These are phyloP conservation scores for Prionailurus viverrinus DNA, from an alignment of 2,113 vertebrate genomes.

Conservation along the genomic window DNA sequence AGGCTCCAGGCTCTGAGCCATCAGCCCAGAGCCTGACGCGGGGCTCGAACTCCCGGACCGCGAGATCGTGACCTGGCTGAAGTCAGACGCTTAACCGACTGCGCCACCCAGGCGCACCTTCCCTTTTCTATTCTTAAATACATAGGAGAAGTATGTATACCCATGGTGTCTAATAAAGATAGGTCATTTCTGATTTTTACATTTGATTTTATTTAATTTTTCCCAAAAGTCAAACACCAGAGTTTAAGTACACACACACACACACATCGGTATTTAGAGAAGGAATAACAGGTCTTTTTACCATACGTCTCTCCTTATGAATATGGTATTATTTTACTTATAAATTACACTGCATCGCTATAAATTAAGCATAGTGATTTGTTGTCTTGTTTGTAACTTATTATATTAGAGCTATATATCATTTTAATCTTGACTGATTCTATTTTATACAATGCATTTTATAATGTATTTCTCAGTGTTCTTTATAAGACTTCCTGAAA, in stretches of 20 bases:
- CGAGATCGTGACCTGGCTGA: too few relatives aligned
- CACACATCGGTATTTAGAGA: conserved; percentile 35
- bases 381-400: conserved; percentile 47
- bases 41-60: too few relatives aligned
- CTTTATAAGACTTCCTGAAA: conserved; percentile 62
- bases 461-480: conserved; percentile 47
- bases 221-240: conserved; percentile 37
- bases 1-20: too few relatives aligned
- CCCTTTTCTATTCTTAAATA: conserved; percentile 44
- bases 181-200: conserved; percentile 61
- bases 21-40: too few relatives aligned
- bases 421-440: conserved; percentile 57
- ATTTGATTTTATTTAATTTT: conserved; percentile 56
- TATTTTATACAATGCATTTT: conserved; percentile 39
- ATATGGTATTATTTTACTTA: conserved; percentile 45
- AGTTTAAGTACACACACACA: neutral
- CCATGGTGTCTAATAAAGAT: conserved; percentile 40
- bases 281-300: neutral
- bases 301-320: conserved; percentile 24
- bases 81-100: too few relatives aligned
- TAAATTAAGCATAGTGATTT: conserved; percentile 54
- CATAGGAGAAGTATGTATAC: conserved; percentile 46
- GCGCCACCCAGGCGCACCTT: neutral
- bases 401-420: neutral
- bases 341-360: conserved; percentile 48